phyloP scores from a whole-genome alignment of 2,797 vertebrate species.

The Cyclopterus lumpus region DNA sequence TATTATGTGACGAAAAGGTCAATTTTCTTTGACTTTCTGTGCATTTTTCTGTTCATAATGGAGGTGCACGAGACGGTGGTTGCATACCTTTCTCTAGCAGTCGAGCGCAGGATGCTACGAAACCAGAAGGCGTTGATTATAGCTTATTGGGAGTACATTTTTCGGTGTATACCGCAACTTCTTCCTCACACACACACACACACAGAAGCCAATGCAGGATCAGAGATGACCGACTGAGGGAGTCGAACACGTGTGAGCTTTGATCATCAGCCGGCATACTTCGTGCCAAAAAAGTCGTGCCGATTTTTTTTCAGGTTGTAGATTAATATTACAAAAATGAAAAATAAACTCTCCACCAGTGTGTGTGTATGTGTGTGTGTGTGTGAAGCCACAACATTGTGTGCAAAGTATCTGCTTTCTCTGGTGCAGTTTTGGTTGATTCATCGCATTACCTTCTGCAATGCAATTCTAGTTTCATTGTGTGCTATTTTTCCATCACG shows the following conservation, averaged over 20 bases:
- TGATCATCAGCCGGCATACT: slow-evolving; percentile 34
- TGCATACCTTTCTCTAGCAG: not conserved
- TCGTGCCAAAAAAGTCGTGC: slow-evolving; percentile 34
- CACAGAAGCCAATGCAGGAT: slow-evolving; percentile 32
- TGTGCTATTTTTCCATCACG: slow-evolving; percentile 57
- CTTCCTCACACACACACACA: slow-evolving; percentile 39
- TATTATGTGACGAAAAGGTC: slow-evolving; percentile 1
- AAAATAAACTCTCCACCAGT: slow-evolving; percentile 18
- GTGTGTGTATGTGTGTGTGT: not conserved
- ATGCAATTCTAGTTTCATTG: slow-evolving; percentile 51
- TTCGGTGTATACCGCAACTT: slow-evolving; percentile 56
- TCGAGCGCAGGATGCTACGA: not conserved
- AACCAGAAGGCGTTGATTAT: slow-evolving; percentile 24
- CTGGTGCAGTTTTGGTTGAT: slow-evolving; percentile 51
- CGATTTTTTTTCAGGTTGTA: slow-evolving; percentile 40
- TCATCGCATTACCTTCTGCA: slow-evolving; percentile 47
- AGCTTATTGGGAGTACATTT: slow-evolving; percentile 45
- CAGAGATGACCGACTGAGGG: slow-evolving; percentile 41
- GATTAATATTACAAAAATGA: slow-evolving; percentile 36
- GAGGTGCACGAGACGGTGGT: not conserved
- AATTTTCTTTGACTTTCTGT: not conserved
- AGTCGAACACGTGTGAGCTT: slow-evolving; percentile 61
- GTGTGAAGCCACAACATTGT: not conserved
- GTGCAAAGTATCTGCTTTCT: slow-evolving; percentile 1
- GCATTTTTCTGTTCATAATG: not conserved